phyloP scores from a whole-genome alignment of 1,140 invertebrate genomes.

The Scylla paramamosain region DNA sequence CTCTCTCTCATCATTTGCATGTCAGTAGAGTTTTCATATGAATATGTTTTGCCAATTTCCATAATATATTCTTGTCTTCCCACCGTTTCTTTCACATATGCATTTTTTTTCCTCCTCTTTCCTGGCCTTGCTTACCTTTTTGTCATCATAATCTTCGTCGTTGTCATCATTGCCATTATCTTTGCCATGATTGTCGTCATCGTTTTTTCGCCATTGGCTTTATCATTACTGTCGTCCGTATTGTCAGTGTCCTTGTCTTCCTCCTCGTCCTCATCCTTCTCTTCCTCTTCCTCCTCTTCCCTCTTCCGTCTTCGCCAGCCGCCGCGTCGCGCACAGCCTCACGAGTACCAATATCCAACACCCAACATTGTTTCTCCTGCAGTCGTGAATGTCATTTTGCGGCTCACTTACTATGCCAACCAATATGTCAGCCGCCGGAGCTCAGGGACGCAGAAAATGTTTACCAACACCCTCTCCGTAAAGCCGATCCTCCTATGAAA shows the following conservation, averaged over 20 bases:
- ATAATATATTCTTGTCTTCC: no score
- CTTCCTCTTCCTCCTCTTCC: background rate
- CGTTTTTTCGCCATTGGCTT: no score
- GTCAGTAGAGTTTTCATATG: no score
- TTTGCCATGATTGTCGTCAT: no score
- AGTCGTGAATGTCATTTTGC: constrained; percentile 49
- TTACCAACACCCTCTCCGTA: background rate
- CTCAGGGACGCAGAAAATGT: background rate
- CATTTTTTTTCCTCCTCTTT: no score
- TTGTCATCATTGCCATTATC: background rate
- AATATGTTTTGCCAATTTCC: no score
- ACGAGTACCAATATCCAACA: background rate
- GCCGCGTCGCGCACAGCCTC: background rate
- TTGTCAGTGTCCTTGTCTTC: background rate
- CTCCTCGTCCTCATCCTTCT: background rate
- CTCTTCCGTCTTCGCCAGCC: background rate
- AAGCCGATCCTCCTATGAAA: background rate
- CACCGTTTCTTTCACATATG: no score
- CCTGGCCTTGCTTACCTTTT: no score
- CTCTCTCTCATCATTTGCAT: no score
- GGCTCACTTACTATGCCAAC: constrained; percentile 26
- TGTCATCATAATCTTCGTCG: background rate
- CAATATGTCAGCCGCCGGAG: constrained; percentile 37
- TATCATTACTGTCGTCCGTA: background rate
- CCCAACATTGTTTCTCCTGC: constrained; percentile 29